Evolutionary conservation across 2,113 vertebrate species (phyloP).

Genomic region (Muscicapa adusta): DNA sequence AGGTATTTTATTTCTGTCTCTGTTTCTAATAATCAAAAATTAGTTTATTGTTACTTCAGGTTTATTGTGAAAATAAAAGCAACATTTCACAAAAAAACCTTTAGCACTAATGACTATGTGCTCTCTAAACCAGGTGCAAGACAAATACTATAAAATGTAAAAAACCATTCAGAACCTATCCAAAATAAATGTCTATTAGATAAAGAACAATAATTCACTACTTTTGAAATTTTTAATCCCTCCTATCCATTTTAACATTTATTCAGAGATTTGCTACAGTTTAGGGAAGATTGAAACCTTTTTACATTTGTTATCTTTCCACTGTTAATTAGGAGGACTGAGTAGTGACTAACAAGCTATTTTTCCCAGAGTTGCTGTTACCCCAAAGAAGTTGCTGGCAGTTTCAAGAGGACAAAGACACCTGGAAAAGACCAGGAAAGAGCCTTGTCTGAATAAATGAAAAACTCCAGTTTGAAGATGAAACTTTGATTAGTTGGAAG

Average conservation of each 20-base stretch:
- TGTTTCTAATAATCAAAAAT: neutral
- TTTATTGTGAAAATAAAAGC: neutral
- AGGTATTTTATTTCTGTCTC: neutral
- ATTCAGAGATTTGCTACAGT: neutral
- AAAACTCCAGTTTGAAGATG: neutral
- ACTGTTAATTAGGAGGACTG: neutral
- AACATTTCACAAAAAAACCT: rapidly evolving
- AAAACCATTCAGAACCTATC: neutral
- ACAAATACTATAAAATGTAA: neutral
- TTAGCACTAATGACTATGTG: neutral
- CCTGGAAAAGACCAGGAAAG: neutral
- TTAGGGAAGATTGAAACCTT: neutral
- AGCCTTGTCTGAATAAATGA: neutral
- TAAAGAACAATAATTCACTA: neutral
- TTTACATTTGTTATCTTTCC: neutral
- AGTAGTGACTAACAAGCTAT: neutral
- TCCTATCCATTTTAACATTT: neutral
- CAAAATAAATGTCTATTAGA: neutral
- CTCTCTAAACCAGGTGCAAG: neutral
- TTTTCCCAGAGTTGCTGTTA: neutral
- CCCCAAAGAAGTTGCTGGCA: neutral
- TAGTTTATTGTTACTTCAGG: neutral
- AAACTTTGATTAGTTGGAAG: neutral
- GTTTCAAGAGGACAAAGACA: neutral
- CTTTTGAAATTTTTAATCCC: neutral